A percentile compares a stretch with the other conserved stretches of the same genome.
Evolutionary conservation across 1,140 invertebrate species (phyloP).

Genomic region (Sitodiplosis mosellana): DNA sequence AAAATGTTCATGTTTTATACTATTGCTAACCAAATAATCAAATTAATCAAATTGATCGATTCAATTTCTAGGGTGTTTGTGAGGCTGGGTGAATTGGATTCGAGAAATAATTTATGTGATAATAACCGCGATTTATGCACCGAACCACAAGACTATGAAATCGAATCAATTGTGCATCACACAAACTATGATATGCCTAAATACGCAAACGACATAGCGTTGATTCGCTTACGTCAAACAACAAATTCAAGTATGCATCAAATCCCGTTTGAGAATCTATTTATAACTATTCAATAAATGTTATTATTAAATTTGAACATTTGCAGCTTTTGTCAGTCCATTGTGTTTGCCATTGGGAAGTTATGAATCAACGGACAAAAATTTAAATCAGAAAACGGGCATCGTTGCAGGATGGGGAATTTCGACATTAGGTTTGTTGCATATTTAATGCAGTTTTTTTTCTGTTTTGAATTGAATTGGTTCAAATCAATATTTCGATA

Average conservation of each 20-base stretch:
- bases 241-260: slow-evolving; percentile 5
- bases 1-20: slow-evolving; percentile 1
- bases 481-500: too few species aligned
- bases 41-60: neutral
- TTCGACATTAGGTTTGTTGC: slow-evolving; percentile 9
- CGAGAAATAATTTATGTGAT: slow-evolving; percentile 33
- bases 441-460: too few species aligned
- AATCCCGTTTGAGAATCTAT: too few species aligned
- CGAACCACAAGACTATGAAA: slow-evolving; percentile 31
- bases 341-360: slow-evolving; percentile 30
- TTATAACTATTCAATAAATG: neutral
- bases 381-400: slow-evolving; percentile 23
- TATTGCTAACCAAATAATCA: slow-evolving; percentile 1
- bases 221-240: slow-evolving; percentile 26
- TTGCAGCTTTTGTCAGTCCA: slow-evolving; percentile 9
- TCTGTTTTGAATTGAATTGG: too few species aligned
- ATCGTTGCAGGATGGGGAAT: slow-evolving; percentile 37
- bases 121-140: slow-evolving; percentile 30
- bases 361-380: slow-evolving; percentile 11
- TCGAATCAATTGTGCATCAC: slow-evolving; percentile 29
- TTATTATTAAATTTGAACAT: neutral
- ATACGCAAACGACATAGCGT: slow-evolving; percentile 45
- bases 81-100: slow-evolving; percentile 38
- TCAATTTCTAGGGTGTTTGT: slow-evolving; percentile 27
- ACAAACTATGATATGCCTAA: slow-evolving; percentile 33